phyloP scores from a whole-genome alignment of 1,140 invertebrate species.

The Caenorhabditis elegans region DNA sequence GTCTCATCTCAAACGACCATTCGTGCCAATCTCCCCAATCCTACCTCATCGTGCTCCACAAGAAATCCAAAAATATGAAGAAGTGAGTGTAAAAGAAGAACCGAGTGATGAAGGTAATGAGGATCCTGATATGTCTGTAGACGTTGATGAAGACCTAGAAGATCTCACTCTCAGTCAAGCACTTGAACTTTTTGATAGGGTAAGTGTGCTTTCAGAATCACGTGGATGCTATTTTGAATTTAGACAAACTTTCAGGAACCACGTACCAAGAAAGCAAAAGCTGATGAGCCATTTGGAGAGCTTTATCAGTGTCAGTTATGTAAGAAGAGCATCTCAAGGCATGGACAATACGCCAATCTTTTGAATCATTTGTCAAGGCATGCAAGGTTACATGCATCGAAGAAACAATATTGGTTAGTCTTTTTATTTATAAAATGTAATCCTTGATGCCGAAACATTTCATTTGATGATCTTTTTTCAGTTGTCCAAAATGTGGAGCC shows the following conservation, averaged over 20 bases:
- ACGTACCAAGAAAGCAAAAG: neutral
- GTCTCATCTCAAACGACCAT: neutral
- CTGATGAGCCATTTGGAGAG: slow-evolving; percentile 14
- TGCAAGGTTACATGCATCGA: neutral
- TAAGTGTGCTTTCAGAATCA: neutral
- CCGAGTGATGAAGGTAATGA: slow-evolving; percentile 8
- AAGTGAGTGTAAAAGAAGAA: slow-evolving; percentile 5
- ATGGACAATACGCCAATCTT: slow-evolving; percentile 13
- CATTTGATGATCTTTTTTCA: no score
- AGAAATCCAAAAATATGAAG: neutral
- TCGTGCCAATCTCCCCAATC: neutral
- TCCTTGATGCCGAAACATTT: no score
- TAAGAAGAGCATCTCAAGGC: slow-evolving; percentile 9
- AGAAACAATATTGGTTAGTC: neutral
- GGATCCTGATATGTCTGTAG: neutral
- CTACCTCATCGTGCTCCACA: slow-evolving; percentile 9
- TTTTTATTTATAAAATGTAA: no score
- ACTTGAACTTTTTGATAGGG: slow-evolving; percentile 7
- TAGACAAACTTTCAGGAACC: slow-evolving; percentile 7
- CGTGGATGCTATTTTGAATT: neutral
- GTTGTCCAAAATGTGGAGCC: slow-evolving; percentile 14
- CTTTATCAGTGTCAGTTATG: slow-evolving; percentile 17
- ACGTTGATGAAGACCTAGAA: slow-evolving; percentile 1
- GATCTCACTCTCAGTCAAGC: slow-evolving; percentile 15
- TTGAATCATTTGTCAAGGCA: slow-evolving; percentile 17